These are phyloP conservation scores for Amazona guildingii DNA, from an alignment of 2,113 vertebrate genomes.

Conservation along the genomic window DNA sequence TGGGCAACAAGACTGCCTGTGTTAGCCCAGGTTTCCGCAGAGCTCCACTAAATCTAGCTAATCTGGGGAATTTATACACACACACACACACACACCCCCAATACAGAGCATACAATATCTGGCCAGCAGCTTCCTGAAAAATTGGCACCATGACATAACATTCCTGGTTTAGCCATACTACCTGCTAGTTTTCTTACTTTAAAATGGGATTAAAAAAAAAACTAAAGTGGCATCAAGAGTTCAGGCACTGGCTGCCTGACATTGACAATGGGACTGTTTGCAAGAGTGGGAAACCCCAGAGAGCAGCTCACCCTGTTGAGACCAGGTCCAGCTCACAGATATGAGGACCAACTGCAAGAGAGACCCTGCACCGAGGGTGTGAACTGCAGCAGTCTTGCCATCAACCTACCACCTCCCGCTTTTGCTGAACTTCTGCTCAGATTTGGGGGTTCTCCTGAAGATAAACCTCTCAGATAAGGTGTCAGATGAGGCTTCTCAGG, in stretches of 20 bases:
- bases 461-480: not conserved
- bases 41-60: not conserved
- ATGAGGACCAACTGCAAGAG: not conserved
- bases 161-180: not conserved
- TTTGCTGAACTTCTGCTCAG: not conserved
- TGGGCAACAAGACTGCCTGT: not conserved
- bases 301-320: not conserved
- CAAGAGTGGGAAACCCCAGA: not conserved
- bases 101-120: not conserved
- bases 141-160: not conserved
- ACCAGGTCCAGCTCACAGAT: not conserved
- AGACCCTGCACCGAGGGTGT: rapidly evolving
- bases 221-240: not conserved
- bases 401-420: not conserved
- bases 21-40: not conserved
- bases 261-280: rapidly evolving
- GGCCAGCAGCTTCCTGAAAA: not conserved
- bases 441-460: not conserved
- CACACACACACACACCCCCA: no score
- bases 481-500: not conserved
- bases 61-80: not conserved
- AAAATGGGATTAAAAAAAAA: not conserved
- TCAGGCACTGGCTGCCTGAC: not conserved
- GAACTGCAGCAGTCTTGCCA: not conserved
- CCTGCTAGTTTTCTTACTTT: not conserved